Evolutionary conservation across 2,797 vertebrate genomes (phyloP), one percentile per base, ranked within the genome.

Genomic region (Xiphophorus birchmanni): DNA sequence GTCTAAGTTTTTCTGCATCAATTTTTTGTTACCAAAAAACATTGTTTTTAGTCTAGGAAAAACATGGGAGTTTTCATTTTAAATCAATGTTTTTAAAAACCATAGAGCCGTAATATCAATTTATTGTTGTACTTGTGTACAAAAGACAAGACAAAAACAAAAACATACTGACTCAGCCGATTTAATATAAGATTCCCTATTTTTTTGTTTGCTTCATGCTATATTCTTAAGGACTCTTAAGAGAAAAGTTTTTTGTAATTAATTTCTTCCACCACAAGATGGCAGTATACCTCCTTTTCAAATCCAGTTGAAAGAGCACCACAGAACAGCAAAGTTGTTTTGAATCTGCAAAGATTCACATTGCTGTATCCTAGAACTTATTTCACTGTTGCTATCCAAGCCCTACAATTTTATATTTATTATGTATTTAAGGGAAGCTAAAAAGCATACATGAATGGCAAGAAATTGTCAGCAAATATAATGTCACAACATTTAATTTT

Each of bases 221-320:
- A 45, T 26, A 40, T 67, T 67, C 40, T 67, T 23, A 37, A 18
- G 18, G 15, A 37, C 35, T 65, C 7, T 74, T 42, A 44, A 44
- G 17, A 67, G 44, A 58, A 71, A 82, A 72, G 10, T 18, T 71
- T 60, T 13, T 9, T 9, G 5, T 75, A 44, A 78, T 91, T 79
- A 23, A 17, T 5, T 76, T 11, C 0, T 44, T 80, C 23, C 13
- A 77, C 93, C 95, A 94, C 82, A 78, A 73, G 94, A 90, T 91
- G 94, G 92, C 93, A 89, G 88, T 94, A 87, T 88, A 35, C 84
- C 82, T 87, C 94, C 87, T 91, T 85, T 54, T 84, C 71, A 88
- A 88, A 92, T 82, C 42, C 26, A n/a, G 9, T 60, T 2, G 21
- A 26, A 26, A 26, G 18, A 12, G 50, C 42, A 58, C 83, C 37